Base-by-base conservation (phyloP, 2,113 vertebrate species). In the Pavo muticus region DNA sequence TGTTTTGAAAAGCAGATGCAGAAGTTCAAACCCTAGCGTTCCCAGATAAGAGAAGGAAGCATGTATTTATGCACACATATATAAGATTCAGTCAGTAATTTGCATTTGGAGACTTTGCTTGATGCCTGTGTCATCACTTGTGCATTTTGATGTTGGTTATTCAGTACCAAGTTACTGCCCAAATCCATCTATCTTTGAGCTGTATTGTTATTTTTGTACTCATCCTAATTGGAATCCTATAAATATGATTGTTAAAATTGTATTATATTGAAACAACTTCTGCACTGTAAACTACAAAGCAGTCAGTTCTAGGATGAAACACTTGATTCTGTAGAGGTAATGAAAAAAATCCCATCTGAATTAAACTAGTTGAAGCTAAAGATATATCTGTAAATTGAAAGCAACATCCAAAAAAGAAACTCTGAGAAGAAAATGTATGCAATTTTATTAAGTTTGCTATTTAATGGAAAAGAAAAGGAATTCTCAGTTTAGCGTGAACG, bases 1-100 rank as follows among this genome's bases (percentile, higher is more conserved):
- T 90, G 63, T 84, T 96, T 84, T 30, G 21, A 80, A 92, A 94
- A 95, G 70, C 88, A 93, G 91, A 93, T 92, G 84, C 44, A 88
- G 78, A 72, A 86, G 47, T 75, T 90, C 75, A 92, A 65, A 18
- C 7, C 67, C 7, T 37, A 88, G 21, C 13, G 60, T 92, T 92
- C 72, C 35, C 76, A 94, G 76, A 76, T 40, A 92, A 86, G 25
- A 88, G 72, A 69, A 91, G 52, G 48, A 90, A 93, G 25, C 16
- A 24, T n/a, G 60, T 65, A 74, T 67, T 88, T 84, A 56, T 83
- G 73, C 9, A 76, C 30, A 67, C 9, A 81, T 75, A 60, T 70
- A n/a, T 60, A 90, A 61, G 13, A 37, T 69, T 57, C 47, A 64
- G 37, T 64, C 87, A 77, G 4, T 56, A 79, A 87, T 91, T 76